Evolutionary conservation across 1,140 invertebrate genomes (phyloP), one percentile per base, ranked within the genome.

Genomic region (Drosophila novamexicana): DNA sequence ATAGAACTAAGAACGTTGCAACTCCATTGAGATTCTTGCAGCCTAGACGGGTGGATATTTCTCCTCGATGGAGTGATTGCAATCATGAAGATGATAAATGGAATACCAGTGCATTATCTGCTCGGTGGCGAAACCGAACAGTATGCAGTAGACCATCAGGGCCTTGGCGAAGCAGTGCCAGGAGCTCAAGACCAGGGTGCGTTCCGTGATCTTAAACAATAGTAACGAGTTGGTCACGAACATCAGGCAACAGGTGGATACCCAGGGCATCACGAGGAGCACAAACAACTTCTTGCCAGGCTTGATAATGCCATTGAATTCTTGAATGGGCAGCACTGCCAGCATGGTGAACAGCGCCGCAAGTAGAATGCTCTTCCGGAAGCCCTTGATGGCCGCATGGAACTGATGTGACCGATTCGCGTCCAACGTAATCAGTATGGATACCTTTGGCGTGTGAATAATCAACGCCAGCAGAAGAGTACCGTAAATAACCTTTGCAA

Each of bases 211-310:
- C 34, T 34, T 36, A 5, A 53, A 0, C 12, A 37, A n/a, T 7
- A 53, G 50, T 7, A 53, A 7, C n/a, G 29, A 53, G 14, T 53
- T 53, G 8, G n/a, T 34, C 0, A 53, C 8, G 8, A 53, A 53
- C 50, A 53, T 53, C 50, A 53, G 2, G 10, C 50, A 53, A 9
- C 29, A 53, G 50, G 50, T 53, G 34, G 5, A 37, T 5, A 53
- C 32, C 50, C 50, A 53, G 3, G 49, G 49, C 29, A 50, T n/a
- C 0, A 50, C 12, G 6, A 50, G 29, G 6, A 32, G 12, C 29
- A 50, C 6, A n/a, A 34, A 50, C 22, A 50, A 2, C 2, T 32
- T 32, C 7, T 50, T 50, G 12, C 49, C 6, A 0, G 49, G 49
- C 49, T 7, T 50, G n/a, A 50, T 32, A 0, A 8, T 1, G 1